Conservation (phyloP, 2,797 vertebrate genomes). For the Acomys russatus region DNA sequence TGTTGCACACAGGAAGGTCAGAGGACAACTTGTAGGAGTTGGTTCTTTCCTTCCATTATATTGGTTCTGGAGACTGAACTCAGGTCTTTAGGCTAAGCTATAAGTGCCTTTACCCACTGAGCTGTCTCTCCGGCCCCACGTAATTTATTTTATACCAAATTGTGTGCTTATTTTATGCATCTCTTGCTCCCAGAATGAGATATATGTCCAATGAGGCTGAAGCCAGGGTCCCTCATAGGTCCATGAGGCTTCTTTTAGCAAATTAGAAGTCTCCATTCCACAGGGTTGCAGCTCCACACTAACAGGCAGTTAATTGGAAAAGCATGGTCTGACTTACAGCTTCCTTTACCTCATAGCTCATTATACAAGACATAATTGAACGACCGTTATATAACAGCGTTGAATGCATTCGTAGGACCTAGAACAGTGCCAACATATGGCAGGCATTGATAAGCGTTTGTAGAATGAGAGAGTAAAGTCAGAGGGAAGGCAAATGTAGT, state of each 20-base stretch:
- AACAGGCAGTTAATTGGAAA: background rate
- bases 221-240: constrained; percentile 5
- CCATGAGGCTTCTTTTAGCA: background rate
- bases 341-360: background rate
- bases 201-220: background rate
- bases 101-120: background rate
- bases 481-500: background rate
- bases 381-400: background rate
- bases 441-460: background rate
- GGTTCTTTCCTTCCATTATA: background rate
- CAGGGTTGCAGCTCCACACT: background rate
- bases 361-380: background rate
- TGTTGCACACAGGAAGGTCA: background rate
- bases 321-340: constrained; percentile 29
- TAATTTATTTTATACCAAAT: constrained; percentile 33
- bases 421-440: background rate
- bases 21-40: background rate
- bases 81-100: background rate
- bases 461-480: constrained; percentile 19
- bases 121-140: background rate
- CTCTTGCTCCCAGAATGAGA: background rate
- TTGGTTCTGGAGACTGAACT: background rate
- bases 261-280: constrained; percentile 10
- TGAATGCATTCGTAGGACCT: background rate
- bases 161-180: background rate